phyloP scores from a whole-genome alignment of 1,140 invertebrate genomes.

The Matsumurasca onukii region DNA sequence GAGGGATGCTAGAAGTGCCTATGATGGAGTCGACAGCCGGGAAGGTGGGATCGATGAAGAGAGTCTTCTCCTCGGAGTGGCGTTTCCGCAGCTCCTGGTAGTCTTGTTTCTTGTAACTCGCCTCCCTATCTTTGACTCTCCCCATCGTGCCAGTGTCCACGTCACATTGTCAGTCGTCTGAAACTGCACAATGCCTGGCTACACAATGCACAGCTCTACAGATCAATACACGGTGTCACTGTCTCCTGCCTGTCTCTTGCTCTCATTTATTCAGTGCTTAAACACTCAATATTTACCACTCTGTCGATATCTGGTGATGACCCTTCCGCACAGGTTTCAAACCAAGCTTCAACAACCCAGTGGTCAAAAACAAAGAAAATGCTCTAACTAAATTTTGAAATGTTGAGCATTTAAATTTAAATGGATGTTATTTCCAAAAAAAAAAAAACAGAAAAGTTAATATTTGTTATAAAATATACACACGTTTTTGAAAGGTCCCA shows the following conservation, averaged over 20 bases:
- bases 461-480: too few relatives aligned
- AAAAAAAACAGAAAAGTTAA: too few relatives aligned
- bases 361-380: too few relatives aligned
- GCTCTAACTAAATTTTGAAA: too few relatives aligned
- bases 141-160: neutral
- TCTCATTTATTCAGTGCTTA: neutral
- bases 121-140: conserved; percentile 11
- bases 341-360: too few relatives aligned
- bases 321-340: too few relatives aligned
- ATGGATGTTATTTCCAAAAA: too few relatives aligned
- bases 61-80: conserved; percentile 31
- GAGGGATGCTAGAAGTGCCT: conserved; percentile 35
- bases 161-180: neutral
- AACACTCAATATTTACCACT: too few relatives aligned
- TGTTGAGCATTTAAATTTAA: too few relatives aligned
- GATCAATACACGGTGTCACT: neutral
- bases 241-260: neutral
- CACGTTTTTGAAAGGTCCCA: too few relatives aligned
- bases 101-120: conserved; percentile 36
- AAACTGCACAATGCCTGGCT: neutral
- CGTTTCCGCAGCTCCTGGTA: conserved; percentile 38
- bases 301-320: too few relatives aligned
- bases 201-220: too few relatives aligned
- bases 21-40: conserved; percentile 37
- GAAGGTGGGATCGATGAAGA: conserved; percentile 40